Evolutionary conservation across 30 jellyfish, hydroid and myxozoan genomes (phyloP).

Genomic region (Aurelia aurita complex sp. Pacific): DNA sequence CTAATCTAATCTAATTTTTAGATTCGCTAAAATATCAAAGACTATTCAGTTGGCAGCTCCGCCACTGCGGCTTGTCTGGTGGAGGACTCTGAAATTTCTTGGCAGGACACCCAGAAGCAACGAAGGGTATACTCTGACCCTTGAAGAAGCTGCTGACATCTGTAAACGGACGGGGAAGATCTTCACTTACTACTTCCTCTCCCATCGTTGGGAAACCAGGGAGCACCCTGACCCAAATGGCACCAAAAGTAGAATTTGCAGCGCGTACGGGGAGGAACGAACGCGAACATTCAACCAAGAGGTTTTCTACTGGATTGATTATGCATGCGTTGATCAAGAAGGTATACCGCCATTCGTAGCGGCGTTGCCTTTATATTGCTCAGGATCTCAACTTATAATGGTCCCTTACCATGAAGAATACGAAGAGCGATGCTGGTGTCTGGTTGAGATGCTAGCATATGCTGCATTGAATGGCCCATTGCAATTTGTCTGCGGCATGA

Average conservation of each 20-base stretch:
- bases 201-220: slow-evolving; percentile 72
- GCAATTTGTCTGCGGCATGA: slow-evolving; percentile 65
- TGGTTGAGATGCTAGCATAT: slow-evolving; percentile 73
- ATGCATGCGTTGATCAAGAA: slow-evolving; percentile 42
- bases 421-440: slow-evolving; percentile 70
- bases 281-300: slow-evolving; percentile 38
- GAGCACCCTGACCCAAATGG: slow-evolving; percentile 60
- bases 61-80: slow-evolving; percentile 57
- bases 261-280: slow-evolving; percentile 30
- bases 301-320: slow-evolving; percentile 63
- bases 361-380: slow-evolving; percentile 63
- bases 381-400: slow-evolving; percentile 63
- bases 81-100: slow-evolving; percentile 47
- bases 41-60: slow-evolving; percentile 50
- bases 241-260: slow-evolving; percentile 36
- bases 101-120: slow-evolving; percentile 56
- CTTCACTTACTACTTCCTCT: slow-evolving; percentile 47
- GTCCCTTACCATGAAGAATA: slow-evolving; percentile 67
- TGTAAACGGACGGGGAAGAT: slow-evolving; percentile 45
- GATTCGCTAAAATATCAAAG: slow-evolving; percentile 34
- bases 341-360: slow-evolving; percentile 56
- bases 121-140: slow-evolving; percentile 58
- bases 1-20: not conserved
- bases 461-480: slow-evolving; percentile 62
- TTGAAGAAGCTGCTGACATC: slow-evolving; percentile 49